phyloP scores from a whole-genome alignment of 2,797 vertebrate species.

The Dendrocincla fuliginosa region DNA sequence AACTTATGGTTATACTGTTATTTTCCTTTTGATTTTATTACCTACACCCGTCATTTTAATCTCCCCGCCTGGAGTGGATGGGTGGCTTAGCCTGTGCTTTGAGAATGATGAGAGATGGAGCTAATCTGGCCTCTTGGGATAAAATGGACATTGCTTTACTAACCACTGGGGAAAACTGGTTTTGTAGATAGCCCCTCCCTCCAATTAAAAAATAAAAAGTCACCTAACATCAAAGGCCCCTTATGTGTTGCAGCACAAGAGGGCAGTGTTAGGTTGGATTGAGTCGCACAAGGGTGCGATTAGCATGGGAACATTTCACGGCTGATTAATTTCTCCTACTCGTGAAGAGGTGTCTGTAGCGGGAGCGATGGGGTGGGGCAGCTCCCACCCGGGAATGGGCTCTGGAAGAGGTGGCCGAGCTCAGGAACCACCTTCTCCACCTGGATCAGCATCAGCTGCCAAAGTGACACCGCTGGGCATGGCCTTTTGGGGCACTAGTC shows the following conservation, averaged over 20 bases:
- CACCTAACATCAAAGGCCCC: constrained; percentile 38
- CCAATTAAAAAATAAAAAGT: neutral
- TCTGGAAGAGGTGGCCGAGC: neutral
- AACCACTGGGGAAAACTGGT: neutral
- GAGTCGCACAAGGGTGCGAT: constrained; percentile 41
- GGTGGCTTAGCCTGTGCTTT: neutral
- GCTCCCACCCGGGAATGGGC: neutral
- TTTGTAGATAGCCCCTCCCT: neutral
- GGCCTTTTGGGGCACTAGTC: neutral
- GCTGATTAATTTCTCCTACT: neutral
- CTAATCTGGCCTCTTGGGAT: neutral
- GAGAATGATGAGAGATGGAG: neutral
- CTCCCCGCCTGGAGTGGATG: neutral
- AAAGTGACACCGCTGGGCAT: accelerated
- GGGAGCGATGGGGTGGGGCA: neutral
- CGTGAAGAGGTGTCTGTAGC: neutral
- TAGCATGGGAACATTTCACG: neutral
- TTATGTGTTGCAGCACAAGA: constrained; percentile 73
- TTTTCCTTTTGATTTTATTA: neutral
- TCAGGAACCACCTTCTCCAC: neutral
- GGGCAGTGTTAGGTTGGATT: constrained; percentile 80
- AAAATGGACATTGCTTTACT: neutral
- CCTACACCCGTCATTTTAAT: neutral
- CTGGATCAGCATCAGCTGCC: neutral
- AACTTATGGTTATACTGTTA: neutral